Base-by-base conservation (phyloP, 2,113 vertebrate species). In the Chitala chitala region DNA sequence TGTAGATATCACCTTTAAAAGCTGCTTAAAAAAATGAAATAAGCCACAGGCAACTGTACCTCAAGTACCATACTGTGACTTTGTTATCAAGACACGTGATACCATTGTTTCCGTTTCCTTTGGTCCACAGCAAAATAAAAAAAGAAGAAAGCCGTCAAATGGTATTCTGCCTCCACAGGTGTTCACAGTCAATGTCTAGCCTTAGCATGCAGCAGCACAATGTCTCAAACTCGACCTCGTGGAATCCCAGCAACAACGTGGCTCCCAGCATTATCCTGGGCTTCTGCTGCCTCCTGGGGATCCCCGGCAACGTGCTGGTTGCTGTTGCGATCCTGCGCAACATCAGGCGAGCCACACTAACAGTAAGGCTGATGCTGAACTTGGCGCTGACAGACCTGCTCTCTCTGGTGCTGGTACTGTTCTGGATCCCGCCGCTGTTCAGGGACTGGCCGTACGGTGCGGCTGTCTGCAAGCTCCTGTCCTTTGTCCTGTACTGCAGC, bases 321-420 rank as follows among this genome's bases (percentile, higher is more conserved):
- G 84, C 89, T 70, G 83, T 86, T 83, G 82, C 77, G 65, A 81
- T 90, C 38, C 79, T 79, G 29, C 36, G 36, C n/a, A 78, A 83
- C 69, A 82, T 88, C 76, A 86, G 81, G 59, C 38, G 76, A 75
- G 29, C 81, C 1, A 82, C 86, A 24, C 79, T 83, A 40, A 88
- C 89, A 0, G 75, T 87, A 7, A 68, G 83, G 71, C 83, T 91
- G 29, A 90, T 91, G 76, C 64, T 89, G 59, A 86, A 89, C 70
- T 78, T 91, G 73, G 87, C 88, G 5, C 36, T 89, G 51, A 83
- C 87, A 24, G 90, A 91, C 77, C 64, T 85, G 33, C 78, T 90
- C 61, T 81, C 85, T 0, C 83, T 91, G 31, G 15, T 83, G 17
- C 83, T 87, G 56, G 76, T 88, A 78, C 86, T 87, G 0, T 6